phyloP scores from a whole-genome alignment of 2,113 vertebrate species.

The Melanerpes aurifrons region DNA sequence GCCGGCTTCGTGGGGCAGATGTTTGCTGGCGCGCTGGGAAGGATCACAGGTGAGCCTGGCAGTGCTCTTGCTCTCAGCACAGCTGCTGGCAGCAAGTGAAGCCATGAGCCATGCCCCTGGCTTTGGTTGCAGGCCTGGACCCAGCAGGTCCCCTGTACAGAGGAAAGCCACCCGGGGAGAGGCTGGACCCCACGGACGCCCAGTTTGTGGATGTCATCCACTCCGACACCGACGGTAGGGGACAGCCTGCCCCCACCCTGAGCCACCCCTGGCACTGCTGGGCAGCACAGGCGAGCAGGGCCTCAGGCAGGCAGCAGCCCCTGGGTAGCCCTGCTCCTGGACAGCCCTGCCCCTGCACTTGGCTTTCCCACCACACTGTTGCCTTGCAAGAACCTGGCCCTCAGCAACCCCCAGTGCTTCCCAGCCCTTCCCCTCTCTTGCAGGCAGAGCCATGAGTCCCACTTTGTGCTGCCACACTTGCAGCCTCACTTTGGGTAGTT shows the following conservation, averaged over 20 bases:
- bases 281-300: not conserved
- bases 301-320: not conserved
- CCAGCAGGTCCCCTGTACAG: constrained; percentile 91
- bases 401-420: not conserved
- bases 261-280: not conserved
- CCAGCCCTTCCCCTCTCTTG: not conserved
- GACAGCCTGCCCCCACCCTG: not conserved
- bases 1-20: constrained; percentile 89
- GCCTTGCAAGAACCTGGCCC: not conserved
- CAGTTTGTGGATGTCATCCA: constrained; percentile 93
- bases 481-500: not conserved
- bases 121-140: constrained; percentile 84
- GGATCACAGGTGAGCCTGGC: constrained; percentile 87
- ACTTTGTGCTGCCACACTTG: not conserved
- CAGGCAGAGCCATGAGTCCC: not conserved
- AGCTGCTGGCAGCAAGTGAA: not conserved
- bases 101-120: rapidly evolving
- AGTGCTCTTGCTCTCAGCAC: rapidly evolving
- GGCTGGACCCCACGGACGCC: constrained; percentile 87
- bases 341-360: too few species aligned
- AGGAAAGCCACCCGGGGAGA: constrained; percentile 75
- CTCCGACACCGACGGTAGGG: constrained; percentile 88
- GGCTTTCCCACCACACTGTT: not conserved
- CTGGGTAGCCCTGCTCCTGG: not conserved
- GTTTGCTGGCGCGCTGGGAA: constrained; percentile 85